Base-by-base conservation (phyloP, 35 echinoderm and acorn worm species). In the Hemicentrotus pulcherrimus region DNA sequence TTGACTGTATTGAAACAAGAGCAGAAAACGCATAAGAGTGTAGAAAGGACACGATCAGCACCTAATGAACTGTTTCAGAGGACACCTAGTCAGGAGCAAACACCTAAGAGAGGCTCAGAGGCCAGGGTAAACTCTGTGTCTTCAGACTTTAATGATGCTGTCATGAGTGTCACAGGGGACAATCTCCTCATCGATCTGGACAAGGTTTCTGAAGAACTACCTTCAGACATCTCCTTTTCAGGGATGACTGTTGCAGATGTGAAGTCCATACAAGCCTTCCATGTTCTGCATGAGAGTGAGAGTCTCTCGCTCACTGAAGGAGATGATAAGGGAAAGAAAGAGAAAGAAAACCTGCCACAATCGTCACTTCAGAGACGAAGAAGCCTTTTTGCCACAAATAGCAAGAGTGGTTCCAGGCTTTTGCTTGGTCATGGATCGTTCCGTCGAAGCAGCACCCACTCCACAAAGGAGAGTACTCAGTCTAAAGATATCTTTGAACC, bases 141-240 rank as follows among this genome's bases (percentile, higher is more conserved):
- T 13, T 93, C 91, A 58, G 91, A 93, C 48, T 93, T 93, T 47
- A 93, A 58, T 93, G 91, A 93, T 93, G 91, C 91, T 58, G 46
- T 58, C 46, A 93, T 93, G 91, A 93, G 91, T 58, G 91, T 93
- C 16, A 93, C 91, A n/a, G 91, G 91, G 32, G 91, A 93, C 48
- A 93, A 93, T 47, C 91, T 93, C 91, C 48, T 93, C 46, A 58
- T 93, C 46, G 91, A 93, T 93, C 48, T 93, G 45, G 91, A 58
- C 91, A 47, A 58, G 31, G 91, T 93, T 5, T 93, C 91, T 31
- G 91, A 93, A 93, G 91, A 93, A 47, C 30, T 93, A 4, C 45
- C 91, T 31, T 93, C 91, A 46, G 91, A 93, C 48, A 47, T 93
- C 11, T 28, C 45, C 13, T 93, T 93, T 11, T 22, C 91, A 93